Evolutionary conservation across 2,888 invertebrate genomes (phyloP), one percentile per base, ranked within the genome.

Genomic region (Drosophila macrospina): DNA sequence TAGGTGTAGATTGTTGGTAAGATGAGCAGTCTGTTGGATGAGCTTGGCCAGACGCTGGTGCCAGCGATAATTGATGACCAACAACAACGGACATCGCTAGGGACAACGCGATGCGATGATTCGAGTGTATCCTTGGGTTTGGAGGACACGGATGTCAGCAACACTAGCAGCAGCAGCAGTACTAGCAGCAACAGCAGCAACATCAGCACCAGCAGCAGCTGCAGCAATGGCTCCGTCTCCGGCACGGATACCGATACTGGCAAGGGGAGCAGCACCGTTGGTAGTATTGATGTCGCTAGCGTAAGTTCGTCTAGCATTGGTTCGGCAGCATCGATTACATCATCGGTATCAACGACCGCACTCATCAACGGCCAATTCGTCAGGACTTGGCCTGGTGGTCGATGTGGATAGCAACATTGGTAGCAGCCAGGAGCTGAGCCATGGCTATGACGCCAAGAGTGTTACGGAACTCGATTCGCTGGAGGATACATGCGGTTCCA

Each of bases 401-500:
- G 79, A 91, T 82, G 77, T 89, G 56, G 79, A 85, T 26, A 86
- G 78, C 54, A 67, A 69, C 28, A 68, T 67, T 62, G 63, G 62
- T 41, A 80, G 80, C 69, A 78, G 72, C 61, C 78, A 85, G 66
- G 85, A 89, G 67, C 76, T 85, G 45, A 82, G 77, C 52, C 70
- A 75, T 64, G 74, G 78, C 50, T 91, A 90, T 50, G 92, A 91
- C 50, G 78, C 78, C 34, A 90, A 90, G 36, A 90, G 90, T 24
- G 87, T 84, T 34, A 87, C 75, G 36, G 90, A 91, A 66, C 84
- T 91, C 67, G 91, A 91, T 74, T 90, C 91, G 16, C 85, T 93
- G 67, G 93, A 93, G 74, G 92, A 92, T 78, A 81, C 91, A 39
- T 90, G 91, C 45, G 77, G 76, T 57, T 88, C 91, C 26, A 67